A percentile compares a stretch with the other conserved stretches of the same genome.
Conservation (phyloP, 2,113 vertebrate species). For the mouse (Mus musculus) region DNA sequence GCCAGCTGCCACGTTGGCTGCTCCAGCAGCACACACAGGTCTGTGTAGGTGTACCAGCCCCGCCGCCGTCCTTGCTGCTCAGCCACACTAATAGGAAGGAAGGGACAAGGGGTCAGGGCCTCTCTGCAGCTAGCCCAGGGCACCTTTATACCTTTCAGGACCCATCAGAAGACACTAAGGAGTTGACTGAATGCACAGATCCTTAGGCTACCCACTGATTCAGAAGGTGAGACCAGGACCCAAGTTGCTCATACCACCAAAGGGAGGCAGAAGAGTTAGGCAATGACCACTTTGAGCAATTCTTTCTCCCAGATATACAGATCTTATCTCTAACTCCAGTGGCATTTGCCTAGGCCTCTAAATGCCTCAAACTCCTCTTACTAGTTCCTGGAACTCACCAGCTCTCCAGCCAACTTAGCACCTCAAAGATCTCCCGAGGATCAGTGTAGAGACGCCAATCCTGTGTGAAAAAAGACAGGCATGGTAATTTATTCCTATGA, state of each 20-base stretch:
- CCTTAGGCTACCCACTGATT: background rate
- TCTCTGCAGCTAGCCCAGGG: background rate
- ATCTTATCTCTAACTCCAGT: background rate
- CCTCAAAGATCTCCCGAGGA: slow-evolving; percentile 93
- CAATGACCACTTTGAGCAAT: background rate
- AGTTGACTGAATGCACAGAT: background rate
- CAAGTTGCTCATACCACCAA: background rate
- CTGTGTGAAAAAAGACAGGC: slow-evolving; percentile 79
- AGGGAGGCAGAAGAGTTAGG: background rate
- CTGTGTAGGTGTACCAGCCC: slow-evolving; percentile 99
- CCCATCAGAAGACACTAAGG: background rate
- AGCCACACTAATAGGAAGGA: slow-evolving; percentile 89
- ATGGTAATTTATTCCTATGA: background rate
- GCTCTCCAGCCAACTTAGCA: slow-evolving; percentile 93
- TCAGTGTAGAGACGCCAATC: slow-evolving; percentile 97
- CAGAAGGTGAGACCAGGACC: background rate
- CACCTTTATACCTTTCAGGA: background rate
- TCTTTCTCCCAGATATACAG: background rate
- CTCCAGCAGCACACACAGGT: slow-evolving; percentile 96
- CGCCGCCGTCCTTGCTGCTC: slow-evolving; percentile 93
- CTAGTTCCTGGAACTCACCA: slow-evolving; percentile 87
- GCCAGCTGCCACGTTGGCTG: slow-evolving; percentile 93
- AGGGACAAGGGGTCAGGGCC: background rate
- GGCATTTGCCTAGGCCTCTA: background rate
- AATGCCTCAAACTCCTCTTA: background rate